Evolutionary conservation across 2,888 invertebrate genomes (phyloP).

Genomic region (Tricholauxania praeusta): DNA sequence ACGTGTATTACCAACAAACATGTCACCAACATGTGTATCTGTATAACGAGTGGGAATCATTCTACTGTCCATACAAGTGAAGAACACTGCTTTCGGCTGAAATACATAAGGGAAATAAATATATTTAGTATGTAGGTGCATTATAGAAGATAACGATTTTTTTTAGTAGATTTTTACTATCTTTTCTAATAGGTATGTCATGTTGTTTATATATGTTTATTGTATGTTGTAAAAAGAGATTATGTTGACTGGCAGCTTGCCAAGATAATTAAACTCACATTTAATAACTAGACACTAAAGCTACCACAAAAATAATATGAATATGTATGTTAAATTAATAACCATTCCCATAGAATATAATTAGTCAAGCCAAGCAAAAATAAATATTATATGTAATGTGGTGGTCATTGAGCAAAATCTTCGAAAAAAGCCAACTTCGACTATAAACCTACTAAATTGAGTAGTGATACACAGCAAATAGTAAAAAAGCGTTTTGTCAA

Average conservation of each 20-base stretch:
- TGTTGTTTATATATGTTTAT: not conserved
- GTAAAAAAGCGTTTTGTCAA: too few relatives aligned
- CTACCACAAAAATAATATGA: too few relatives aligned
- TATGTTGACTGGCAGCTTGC: slow-evolving; percentile 40
- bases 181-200: not conserved
- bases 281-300: too few relatives aligned
- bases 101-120: slow-evolving; percentile 59
- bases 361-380: too few relatives aligned
- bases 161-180: not conserved
- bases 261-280: slow-evolving; percentile 29
- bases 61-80: slow-evolving; percentile 98
- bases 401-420: too few relatives aligned
- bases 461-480: too few relatives aligned
- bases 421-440: too few relatives aligned
- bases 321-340: too few relatives aligned
- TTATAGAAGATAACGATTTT: not conserved
- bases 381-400: too few relatives aligned
- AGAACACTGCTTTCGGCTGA: slow-evolving; percentile 96
- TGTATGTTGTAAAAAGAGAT: not conserved
- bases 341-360: too few relatives aligned
- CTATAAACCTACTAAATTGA: too few relatives aligned
- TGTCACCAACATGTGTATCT: slow-evolving; percentile 95
- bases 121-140: not conserved
- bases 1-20: slow-evolving; percentile 85
- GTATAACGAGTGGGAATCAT: slow-evolving; percentile 97